Evolutionary conservation across 2,797 vertebrate genomes (phyloP).

Genomic region (Salmo trutta): DNA sequence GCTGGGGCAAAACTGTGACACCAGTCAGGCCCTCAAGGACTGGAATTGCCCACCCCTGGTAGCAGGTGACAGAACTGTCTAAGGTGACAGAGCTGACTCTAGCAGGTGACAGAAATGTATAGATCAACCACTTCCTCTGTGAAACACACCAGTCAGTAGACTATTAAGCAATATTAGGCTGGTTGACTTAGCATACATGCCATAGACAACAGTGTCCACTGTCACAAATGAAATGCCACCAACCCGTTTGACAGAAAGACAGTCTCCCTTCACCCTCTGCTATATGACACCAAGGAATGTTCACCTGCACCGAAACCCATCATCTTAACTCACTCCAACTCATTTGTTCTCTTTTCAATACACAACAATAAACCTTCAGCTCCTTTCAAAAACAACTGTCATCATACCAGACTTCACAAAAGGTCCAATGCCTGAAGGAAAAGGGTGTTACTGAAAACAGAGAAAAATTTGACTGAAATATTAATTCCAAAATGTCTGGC

Average conservation of each 20-base stretch:
- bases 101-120: constrained; percentile 29
- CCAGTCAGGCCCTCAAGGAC: no score
- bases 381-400: constrained; percentile 25
- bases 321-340: constrained; percentile 49
- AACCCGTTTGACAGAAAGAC: constrained; percentile 52
- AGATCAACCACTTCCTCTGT: constrained; percentile 23
- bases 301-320: constrained; percentile 69
- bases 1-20: no score
- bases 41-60: not conserved
- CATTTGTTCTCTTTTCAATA: constrained; percentile 62
- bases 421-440: constrained; percentile 58
- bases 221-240: constrained; percentile 42
- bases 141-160: constrained; percentile 7
- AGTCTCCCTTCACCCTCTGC: constrained; percentile 56
- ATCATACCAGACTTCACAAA: constrained; percentile 19
- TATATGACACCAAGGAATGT: constrained; percentile 59
- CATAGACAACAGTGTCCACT: constrained; percentile 36
- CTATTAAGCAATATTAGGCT: constrained; percentile 35
- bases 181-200: constrained; percentile 50
- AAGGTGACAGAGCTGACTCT: no score
- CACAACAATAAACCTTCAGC: constrained; percentile 63
- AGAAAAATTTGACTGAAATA: not conserved
- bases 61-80: constrained; percentile 21
- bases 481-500: constrained; percentile 13
- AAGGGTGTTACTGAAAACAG: constrained; percentile 51